These are phyloP conservation scores for Eupithecia vulgata DNA, from an alignment of 2,888 invertebrate genomes.

Conservation along the genomic window DNA sequence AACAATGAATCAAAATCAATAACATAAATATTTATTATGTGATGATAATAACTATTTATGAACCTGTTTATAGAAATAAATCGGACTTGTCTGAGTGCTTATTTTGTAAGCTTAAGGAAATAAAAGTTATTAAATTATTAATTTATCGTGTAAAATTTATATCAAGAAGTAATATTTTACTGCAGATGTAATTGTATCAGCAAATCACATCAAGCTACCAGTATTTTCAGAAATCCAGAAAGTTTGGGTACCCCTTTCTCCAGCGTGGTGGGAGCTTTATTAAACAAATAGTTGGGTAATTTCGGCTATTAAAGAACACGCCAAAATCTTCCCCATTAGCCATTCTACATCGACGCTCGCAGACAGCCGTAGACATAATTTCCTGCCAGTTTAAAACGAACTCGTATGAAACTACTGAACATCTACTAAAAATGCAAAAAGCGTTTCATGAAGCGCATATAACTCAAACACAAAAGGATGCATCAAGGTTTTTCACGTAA, in stretches of 20 bases:
- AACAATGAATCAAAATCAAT: too few relatives aligned
- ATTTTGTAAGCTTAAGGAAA: too few relatives aligned
- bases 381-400: background rate
- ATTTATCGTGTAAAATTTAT: too few relatives aligned
- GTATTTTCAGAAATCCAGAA: background rate
- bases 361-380: background rate
- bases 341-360: background rate
- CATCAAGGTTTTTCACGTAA: conserved; percentile 51
- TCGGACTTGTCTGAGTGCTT: too few relatives aligned
- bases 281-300: background rate
- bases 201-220: background rate
- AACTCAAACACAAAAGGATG: conserved; percentile 55
- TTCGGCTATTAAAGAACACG: background rate
- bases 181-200: background rate
- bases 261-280: background rate
- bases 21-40: too few relatives aligned
- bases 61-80: too few relatives aligned
- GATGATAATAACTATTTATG: too few relatives aligned
- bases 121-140: too few relatives aligned
- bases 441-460: conserved; percentile 45
- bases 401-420: conserved; percentile 21
- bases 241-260: background rate
- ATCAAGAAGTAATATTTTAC: background rate
- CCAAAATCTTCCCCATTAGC: background rate
- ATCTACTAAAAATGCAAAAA: conserved; percentile 41